Evolutionary conservation across 2,797 vertebrate genomes (phyloP), one percentile per base, ranked within the genome.

Genomic region (Myiotriccus ornatus): DNA sequence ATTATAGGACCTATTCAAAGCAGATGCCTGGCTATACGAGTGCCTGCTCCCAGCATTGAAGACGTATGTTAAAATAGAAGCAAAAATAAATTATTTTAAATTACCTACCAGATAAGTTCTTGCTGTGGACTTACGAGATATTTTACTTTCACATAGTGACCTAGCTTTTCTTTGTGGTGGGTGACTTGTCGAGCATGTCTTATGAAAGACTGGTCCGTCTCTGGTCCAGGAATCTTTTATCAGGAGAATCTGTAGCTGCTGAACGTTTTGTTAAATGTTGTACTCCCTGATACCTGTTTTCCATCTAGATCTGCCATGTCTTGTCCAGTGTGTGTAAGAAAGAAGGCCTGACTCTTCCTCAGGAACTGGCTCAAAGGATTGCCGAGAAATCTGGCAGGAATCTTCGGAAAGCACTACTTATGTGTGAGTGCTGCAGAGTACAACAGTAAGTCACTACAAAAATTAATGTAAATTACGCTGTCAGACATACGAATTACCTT

Each of bases 351-450:
- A 90, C 94, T 60, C 98, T 99, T 78, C 99, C 99, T 15, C 97
- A 98, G 22, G 98, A 99, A 14, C 97, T 99, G 92, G 99, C 99
- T 93, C 98, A 96, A 57, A 98, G 97, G 71, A 98, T 99, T 94
- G 97, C 98, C 6, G 98, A 99, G 90, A 99, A 99, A 93, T 99
- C 99, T 16, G 98, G 98, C 60, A 98, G 99, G 77, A 99, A 99
- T 96, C 98, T 99, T 60, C 98, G 99, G 57, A 99, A 99, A 96
- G 99, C 99, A 1, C 97, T 99, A 9, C 97, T 99, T 43, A 99
- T 99, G 99, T 99, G 99, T 5, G 99, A 99, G 91, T 99, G 99
- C 84, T 99, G 99, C 97, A 98, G 99, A 96, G 99, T 99, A 52
- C 99, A 99, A 90, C 99, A 99, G 99, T 99, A 97, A 98, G 99